Conservation (phyloP, 1,140 invertebrate species). For the Magallana angulata region DNA sequence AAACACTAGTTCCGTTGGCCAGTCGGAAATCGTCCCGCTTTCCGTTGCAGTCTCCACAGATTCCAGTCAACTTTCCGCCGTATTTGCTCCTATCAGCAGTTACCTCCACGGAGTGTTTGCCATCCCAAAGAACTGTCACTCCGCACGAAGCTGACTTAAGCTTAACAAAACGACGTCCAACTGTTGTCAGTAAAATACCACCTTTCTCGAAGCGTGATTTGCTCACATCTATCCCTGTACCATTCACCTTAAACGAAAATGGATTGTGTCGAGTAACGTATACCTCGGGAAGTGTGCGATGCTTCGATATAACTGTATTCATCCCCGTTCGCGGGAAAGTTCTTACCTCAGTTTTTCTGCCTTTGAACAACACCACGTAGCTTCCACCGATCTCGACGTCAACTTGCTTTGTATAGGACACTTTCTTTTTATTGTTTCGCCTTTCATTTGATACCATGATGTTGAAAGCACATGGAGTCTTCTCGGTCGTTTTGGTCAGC, state of each 20-base stretch:
- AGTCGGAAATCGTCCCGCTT: conserved; percentile 53
- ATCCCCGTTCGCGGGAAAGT: neutral
- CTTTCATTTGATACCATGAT: neutral
- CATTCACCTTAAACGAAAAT: neutral
- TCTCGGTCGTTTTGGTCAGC: conserved; percentile 65
- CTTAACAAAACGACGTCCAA: neutral
- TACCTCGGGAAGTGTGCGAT: neutral
- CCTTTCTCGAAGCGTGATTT: neutral
- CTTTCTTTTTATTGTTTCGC: neutral
- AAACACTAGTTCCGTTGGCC: conserved; percentile 56
- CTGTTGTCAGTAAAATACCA: neutral
- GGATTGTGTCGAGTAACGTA: neutral
- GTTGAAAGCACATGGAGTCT: conserved; percentile 31
- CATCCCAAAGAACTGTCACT: conserved; percentile 46
- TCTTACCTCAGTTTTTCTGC: neutral
- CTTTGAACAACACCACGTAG: neutral
- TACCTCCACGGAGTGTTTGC: conserved; percentile 29
- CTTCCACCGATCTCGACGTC: neutral
- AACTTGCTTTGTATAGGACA: conserved; percentile 18
- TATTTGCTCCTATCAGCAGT: conserved; percentile 24
- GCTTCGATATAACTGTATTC: neutral
- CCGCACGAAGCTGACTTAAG: conserved; percentile 21
- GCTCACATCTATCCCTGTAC: neutral
- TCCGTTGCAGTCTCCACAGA: conserved; percentile 40
- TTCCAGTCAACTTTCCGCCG: conserved; percentile 25